A percentile compares a stretch with the other conserved stretches of the same genome.
phyloP scores from a whole-genome alignment of 2,113 vertebrate species.

The Puma concolor region DNA sequence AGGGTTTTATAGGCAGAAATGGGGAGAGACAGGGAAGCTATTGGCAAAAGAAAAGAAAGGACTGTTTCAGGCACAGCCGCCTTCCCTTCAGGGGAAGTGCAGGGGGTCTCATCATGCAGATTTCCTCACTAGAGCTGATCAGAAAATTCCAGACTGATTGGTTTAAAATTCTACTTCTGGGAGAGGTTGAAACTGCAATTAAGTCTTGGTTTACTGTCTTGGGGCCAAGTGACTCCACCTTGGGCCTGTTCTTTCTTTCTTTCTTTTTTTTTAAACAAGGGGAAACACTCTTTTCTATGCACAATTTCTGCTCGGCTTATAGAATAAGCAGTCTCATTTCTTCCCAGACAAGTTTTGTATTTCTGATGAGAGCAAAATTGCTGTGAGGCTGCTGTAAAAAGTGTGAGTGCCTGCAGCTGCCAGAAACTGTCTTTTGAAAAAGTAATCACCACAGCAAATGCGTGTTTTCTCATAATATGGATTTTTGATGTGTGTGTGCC shows the following conservation, averaged over 20 bases:
- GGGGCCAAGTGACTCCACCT: not conserved
- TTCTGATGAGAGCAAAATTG: slow-evolving; percentile 57
- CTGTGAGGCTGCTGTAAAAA: slow-evolving; percentile 40
- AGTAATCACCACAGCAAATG: slow-evolving; percentile 67
- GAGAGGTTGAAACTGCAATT: not conserved
- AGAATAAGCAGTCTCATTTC: slow-evolving; percentile 51
- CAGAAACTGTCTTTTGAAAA: slow-evolving; percentile 64
- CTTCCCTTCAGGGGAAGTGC: not conserved
- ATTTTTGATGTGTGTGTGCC: slow-evolving; percentile 47
- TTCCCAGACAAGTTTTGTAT: slow-evolving; percentile 58
- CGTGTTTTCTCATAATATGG: slow-evolving; percentile 60
- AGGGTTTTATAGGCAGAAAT: not conserved
- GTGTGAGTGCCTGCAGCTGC: slow-evolving; percentile 43
- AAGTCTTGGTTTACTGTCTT: not conserved
- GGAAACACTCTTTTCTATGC: not conserved
- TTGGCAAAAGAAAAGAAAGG: not conserved
- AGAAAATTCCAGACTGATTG: not conserved
- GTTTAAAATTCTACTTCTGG: not conserved
- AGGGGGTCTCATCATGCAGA: not conserved
- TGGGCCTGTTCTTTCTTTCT: not conserved
- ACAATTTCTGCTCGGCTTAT: not conserved
- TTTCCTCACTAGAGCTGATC: not conserved
- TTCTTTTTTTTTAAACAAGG: not conserved
- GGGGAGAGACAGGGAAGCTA: not conserved
- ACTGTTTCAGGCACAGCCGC: not conserved